Evolutionary conservation across 1,140 invertebrate genomes (phyloP).

Genomic region (Ectropis grisescens): DNA sequence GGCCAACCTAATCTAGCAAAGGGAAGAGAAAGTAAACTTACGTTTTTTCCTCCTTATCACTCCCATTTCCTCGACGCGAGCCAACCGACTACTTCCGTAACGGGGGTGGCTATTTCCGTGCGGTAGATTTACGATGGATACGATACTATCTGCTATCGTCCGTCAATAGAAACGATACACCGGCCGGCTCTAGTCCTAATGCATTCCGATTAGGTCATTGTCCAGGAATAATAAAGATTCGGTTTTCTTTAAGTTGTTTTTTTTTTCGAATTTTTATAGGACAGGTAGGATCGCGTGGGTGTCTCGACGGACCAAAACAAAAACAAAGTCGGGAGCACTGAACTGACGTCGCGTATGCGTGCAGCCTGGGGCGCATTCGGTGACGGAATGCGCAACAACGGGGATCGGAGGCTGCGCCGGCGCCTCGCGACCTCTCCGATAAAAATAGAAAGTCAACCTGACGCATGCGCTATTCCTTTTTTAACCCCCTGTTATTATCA

Average conservation of each 20-base stretch:
- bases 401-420: conserved; percentile 54
- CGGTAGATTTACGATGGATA: conserved; percentile 15
- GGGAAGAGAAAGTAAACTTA: conserved; percentile 42
- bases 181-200: conserved; percentile 25
- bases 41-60: conserved; percentile 61
- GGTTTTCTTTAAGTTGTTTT: too few relatives aligned
- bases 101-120: conserved; percentile 18
- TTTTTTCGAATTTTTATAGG: too few relatives aligned
- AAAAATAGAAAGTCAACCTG: conserved; percentile 67
- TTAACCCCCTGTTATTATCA: conserved; percentile 55
- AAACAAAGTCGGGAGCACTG: conserved; percentile 23
- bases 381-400: conserved; percentile 54
- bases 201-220: conserved; percentile 47
- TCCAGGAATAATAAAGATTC: too few relatives aligned
- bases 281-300: too few relatives aligned
- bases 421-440: conserved; percentile 49
- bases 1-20: too few relatives aligned
- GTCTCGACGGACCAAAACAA: conserved; percentile 20
- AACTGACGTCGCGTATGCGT: conserved; percentile 27
- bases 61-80: conserved; percentile 43
- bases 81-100: conserved; percentile 25
- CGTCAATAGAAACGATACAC: conserved; percentile 37
- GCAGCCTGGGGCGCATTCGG: conserved; percentile 45
- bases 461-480: conserved; percentile 45
- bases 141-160: conserved; percentile 25